Base-by-base conservation (phyloP, 2,888 invertebrate species). In the Eupeodes latifasciatus region DNA sequence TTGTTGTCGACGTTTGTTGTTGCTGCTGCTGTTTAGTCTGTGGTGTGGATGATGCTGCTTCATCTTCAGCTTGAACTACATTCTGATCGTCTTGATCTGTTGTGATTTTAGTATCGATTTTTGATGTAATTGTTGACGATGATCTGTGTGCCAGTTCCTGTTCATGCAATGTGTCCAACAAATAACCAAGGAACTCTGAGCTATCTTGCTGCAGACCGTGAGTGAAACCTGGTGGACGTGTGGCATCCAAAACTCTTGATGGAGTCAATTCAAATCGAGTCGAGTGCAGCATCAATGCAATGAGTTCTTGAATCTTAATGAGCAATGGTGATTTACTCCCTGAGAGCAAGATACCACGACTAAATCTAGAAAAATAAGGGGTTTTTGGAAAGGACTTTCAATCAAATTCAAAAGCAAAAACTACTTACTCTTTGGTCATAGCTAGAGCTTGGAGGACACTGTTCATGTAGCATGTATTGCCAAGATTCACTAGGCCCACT, bases 391-490 rank as follows among this genome's bases (percentile, higher is more conserved):
- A 11, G 0, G 5, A 34, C n/a, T 27, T 3, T 14, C 4, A 14
- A 59, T 4, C 5, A 2, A 59, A 3, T 0, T n/a, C 5, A 5
- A 16, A 9, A 14, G 9, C 1, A n/a, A 34, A 9, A 4, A 59
- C 4, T n/a, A 94, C 95, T 94, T 92, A 95, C 95, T 96, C 96
- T 92, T 96, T 96, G 40, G 97, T 97, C 95, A 97, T 96, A 78
- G 96, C 96, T 57, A 98, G 94, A 0, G 97, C 97, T 93, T 98
- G 98, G 84, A 98, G 93, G 2, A 97, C 96, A 92, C 97, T 97
- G 93, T 98, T 98, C 96, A 98, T 96, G 91, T 97, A 98, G 92
- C 98, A 98, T 0, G 98, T 98, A 91, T 98, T 98, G 44, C 98
- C 97, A 57, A 97, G 94, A 94, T 98, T 98, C 55, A 96, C 95